Evolutionary conservation across 2,113 vertebrate genomes (phyloP), one percentile per base, ranked within the genome.

Genomic region (Lophotis ruficrista): DNA sequence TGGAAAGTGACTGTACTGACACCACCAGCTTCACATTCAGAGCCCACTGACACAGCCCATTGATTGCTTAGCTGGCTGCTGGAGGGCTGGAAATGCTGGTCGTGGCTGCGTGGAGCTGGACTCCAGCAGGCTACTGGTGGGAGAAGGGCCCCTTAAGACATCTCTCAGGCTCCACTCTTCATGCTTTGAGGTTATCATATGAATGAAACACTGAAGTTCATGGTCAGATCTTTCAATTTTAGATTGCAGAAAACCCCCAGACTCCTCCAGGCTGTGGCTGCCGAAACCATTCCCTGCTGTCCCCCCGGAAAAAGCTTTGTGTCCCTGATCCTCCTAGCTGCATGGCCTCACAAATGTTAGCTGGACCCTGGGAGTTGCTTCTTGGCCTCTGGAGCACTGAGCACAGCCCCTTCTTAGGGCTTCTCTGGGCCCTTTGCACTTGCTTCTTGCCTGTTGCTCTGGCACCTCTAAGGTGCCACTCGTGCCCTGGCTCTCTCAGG

Each of bases 31-130:
- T 33, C 31, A 30, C 33, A 8, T 14, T 54, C 41, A 54, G 25
- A 89, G 7, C 19, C 30, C 38, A n/a, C 14, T 9, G 15, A 35
- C 13, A 22, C 24, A 62, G 43, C 1, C 2, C 2, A 2, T 2
- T 31, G 14, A 7, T 3, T 13, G 20, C 38, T 66, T 60, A 62
- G 56, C 16, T 3, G 3, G 19, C 19, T 2, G 1, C n/a, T 7
- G 14, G 21, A 77, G 31, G 16, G 28, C 60, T 69, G 56, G 12
- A 30, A 43, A 43, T 6, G 41, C 41, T 73, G 41, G 41, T 43
- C 41, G 15, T 43, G 41, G 41, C 41, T 43, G 41, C 14, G 41
- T 43, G 41, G 41, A 43, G 15, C 41, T 56, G 30, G 61, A 51
- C 16, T 18, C 61, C 77, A 86, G 60, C 25, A 53, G 33, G 35